A percentile compares a stretch with the other conserved stretches of the same genome.
These are phyloP conservation scores for Dryomyza anilis DNA, from an alignment of 2,888 invertebrate genomes.

Conservation along the genomic window DNA sequence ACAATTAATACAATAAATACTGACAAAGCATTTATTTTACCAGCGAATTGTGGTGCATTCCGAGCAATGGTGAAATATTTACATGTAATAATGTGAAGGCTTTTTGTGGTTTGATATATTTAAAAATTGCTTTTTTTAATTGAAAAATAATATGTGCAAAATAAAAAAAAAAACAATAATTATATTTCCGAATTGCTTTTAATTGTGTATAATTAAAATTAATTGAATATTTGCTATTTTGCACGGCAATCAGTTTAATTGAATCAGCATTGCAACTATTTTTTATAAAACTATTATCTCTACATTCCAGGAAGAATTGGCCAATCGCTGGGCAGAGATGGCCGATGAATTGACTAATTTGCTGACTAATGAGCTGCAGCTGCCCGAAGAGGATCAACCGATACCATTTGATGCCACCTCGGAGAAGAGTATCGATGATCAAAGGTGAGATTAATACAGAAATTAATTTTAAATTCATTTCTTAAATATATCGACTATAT, in stretches of 20 bases:
- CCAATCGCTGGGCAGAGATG: conserved; percentile 71
- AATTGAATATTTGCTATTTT: conserved; percentile 10
- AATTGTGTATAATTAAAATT: conserved; percentile 16
- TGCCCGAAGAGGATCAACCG: conserved; percentile 64
- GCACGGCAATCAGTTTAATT: too few species aligned
- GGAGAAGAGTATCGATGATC: conserved; percentile 83
- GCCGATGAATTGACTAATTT: conserved; percentile 69
- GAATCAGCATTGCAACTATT: too few species aligned
- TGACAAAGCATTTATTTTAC: too few species aligned
- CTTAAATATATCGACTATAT: too few species aligned
- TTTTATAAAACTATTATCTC: too few species aligned
- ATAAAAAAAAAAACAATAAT: conserved; percentile 22
- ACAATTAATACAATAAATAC: too few species aligned
- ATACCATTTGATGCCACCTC: conserved; percentile 87
- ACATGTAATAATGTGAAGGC: too few species aligned
- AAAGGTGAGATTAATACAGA: conserved; percentile 80
- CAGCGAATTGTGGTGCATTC: too few species aligned
- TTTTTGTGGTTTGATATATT: too few species aligned
- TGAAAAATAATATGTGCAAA: conserved; percentile 14
- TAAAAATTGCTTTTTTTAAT: not conserved
- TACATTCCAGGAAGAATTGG: conserved; percentile 56
- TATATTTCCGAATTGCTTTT: conserved; percentile 15
- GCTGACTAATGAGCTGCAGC: conserved; percentile 62
- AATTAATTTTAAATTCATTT: too few species aligned
- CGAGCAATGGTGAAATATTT: too few species aligned